Evolutionary conservation across 2,797 vertebrate genomes (phyloP), one percentile per base, ranked within the genome.

Genomic region (Onychomys torridus): DNA sequence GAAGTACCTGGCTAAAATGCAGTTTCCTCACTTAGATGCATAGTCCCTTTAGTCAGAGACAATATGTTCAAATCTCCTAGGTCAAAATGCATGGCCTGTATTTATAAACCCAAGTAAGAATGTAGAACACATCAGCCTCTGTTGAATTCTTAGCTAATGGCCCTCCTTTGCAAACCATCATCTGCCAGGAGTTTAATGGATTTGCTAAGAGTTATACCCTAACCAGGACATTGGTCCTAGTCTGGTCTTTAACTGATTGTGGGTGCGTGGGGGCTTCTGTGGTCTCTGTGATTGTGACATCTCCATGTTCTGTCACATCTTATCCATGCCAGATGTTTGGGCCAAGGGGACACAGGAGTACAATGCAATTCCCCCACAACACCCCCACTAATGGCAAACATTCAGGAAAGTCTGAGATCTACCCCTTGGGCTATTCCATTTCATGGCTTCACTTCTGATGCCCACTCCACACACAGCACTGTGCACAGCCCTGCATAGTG

Each of bases 211-310:
- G 73, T 93, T 89, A 63, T n/a, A 49, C 71, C 91, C 97, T 97
- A 67, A 90, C 57, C 59, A 94, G 65, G 87, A 94, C 96, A 97
- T 96, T 97, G 97, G 96, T 85, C 88, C 88, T 92, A 94, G 90
- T 95, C 91, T 96, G 95, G 92, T 96, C 96, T 97, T 97, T 97
- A 96, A 71, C 93, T 96, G 88, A 94, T 82, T 40, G 3, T 92
- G 84, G 77, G 96, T 90, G 77, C 43, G 12, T 84, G 49, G 59
- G 77, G 32, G 93, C 63, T 97, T 93, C 81, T 94, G 78, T 90
- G 76, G 61, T 95, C 40, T 90, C 75, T 94, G 89, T 89, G 79
- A 86, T 96, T 76, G 73, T 86, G 69, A 88, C 43, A 34, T 71
- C 78, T 93, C 75, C 73, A 88, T 95, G 76, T 89, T 91, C 71